phyloP scores from a whole-genome alignment of 1,140 invertebrate genomes.

The Oscheius sp. region DNA sequence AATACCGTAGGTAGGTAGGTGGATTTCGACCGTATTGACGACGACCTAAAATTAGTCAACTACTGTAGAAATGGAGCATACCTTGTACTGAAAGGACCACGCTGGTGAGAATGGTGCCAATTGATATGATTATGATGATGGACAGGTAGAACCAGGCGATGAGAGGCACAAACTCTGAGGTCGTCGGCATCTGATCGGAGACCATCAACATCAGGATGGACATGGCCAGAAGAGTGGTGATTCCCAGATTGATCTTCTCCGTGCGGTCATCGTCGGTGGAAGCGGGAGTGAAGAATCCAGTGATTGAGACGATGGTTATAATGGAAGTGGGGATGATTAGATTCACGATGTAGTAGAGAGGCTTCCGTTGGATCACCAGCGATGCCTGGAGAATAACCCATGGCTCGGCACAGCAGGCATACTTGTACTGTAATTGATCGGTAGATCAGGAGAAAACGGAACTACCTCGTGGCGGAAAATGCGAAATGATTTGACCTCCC shows the following conservation, averaged over 20 bases:
- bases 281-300: conserved; percentile 60
- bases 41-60: conserved; percentile 36
- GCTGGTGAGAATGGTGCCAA: conserved; percentile 58
- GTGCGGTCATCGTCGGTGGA: conserved; percentile 58
- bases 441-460: background rate
- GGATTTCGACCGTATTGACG: conserved; percentile 57
- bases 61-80: background rate
- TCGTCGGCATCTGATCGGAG: conserved; percentile 59
- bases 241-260: conserved; percentile 53
- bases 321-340: conserved; percentile 56
- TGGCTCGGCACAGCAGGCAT: conserved; percentile 59
- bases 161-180: conserved; percentile 57
- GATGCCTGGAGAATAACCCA: conserved; percentile 58
- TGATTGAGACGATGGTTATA: conserved; percentile 59
- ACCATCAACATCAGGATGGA: conserved; percentile 60
- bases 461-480: conserved; percentile 57
- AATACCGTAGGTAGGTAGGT: conserved; percentile 45
- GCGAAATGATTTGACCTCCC: conserved; percentile 56
- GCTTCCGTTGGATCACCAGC: conserved; percentile 53
- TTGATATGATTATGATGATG: conserved; percentile 57
- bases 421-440: conserved; percentile 54
- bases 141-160: conserved; percentile 59
- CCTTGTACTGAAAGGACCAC: conserved; percentile 56
- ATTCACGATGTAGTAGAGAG: conserved; percentile 56
- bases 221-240: conserved; percentile 56